Evolutionary conservation across 2,113 vertebrate species (phyloP), one percentile per base, ranked within the genome.

Genomic region (Excalfactoria chinensis): DNA sequence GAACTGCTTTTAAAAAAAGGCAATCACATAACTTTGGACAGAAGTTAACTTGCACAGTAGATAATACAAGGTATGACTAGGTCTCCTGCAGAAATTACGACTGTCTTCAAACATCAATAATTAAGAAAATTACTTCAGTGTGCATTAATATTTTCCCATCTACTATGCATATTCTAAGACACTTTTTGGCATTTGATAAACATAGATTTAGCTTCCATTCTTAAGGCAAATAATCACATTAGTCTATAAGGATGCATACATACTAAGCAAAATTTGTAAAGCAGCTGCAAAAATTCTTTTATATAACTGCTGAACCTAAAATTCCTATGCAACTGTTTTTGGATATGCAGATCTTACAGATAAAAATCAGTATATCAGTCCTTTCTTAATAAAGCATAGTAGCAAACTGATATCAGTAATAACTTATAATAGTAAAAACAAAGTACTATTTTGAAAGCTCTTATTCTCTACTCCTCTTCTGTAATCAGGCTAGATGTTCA

Each of bases 161-260:
- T 60, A 59, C n/a, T 86, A 43, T 16, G 49, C 3, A 23, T 23
- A 6, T 0, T 55, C 41, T 25, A 62, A 51, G 17, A 76, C 19
- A 17, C 4, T 43, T 91, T 48, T 60, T 68, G 48, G 41, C 53
- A 85, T 62, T 10, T 81, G 20, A 62, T 18, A 83, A 46, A 55
- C 22, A 46, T 28, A 59, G 16, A 85, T 67, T 60, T 59, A 83
- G 41, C 49, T 46, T 85, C 79, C 21, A 69, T 46, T 87, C 20
- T 15, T 46, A 73, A 76, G n/a, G 34, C 41, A 95, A 89, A 32
- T 59, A 85, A 60, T 1, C 59, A 23, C 48, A 60, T 43, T 70
- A 85, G 49, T 13, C 37, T 59, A 40, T 4, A n/a, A 12, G 18
- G 17, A 70, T 28, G 2, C 8, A 21, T 0, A 0, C 25, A 4